Evolutionary conservation across 2,113 vertebrate species (phyloP).

Genomic region (Psilopsiagon aurifrons): DNA sequence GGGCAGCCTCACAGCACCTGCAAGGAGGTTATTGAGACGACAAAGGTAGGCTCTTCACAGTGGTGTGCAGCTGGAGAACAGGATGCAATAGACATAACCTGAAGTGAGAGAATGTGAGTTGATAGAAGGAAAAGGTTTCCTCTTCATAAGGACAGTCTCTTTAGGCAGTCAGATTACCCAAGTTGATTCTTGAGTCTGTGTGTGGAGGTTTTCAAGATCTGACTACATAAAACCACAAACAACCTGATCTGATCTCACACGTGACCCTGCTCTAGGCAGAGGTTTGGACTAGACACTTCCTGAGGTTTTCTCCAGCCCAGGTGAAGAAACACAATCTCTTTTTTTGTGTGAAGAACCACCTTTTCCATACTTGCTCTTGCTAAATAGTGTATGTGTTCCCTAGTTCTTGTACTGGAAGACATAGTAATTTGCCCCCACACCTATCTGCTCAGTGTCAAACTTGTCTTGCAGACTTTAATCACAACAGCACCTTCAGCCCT

Average conservation of each 20-base stretch:
- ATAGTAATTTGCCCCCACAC: neutral
- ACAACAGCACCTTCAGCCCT: neutral
- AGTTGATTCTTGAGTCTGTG: neutral
- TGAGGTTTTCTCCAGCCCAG: neutral
- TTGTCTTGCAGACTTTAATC: neutral
- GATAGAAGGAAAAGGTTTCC: neutral
- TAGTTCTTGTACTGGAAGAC: neutral
- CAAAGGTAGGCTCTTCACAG: neutral
- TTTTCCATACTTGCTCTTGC: neutral
- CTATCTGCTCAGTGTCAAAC: neutral
- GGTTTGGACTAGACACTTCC: neutral
- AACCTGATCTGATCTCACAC: neutral
- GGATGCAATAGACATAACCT: neutral
- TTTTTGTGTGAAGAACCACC: neutral
- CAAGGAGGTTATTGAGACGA: neutral
- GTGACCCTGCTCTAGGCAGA: neutral
- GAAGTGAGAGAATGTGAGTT: neutral
- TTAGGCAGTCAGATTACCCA: neutral
- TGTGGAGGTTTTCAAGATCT: neutral
- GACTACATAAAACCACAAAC: neutral
- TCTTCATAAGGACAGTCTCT: neutral
- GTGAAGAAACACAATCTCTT: neutral
- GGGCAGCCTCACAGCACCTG: neutral
- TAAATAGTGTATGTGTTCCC: neutral
- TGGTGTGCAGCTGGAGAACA: neutral